Evolutionary conservation across 2,888 invertebrate species (phyloP), one percentile per base, ranked within the genome.

Genomic region (Drosophila robusta): DNA sequence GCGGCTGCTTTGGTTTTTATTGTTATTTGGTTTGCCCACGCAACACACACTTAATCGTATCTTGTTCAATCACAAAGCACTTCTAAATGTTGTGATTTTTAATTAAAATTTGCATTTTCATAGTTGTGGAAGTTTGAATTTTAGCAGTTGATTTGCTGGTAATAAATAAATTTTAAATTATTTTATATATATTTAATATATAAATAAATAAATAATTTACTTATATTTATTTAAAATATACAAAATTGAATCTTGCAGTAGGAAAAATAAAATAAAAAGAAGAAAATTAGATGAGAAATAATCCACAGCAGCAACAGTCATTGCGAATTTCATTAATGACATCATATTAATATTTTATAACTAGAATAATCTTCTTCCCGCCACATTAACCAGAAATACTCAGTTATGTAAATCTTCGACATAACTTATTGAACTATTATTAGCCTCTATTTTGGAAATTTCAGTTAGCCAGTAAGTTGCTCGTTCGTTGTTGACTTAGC

Each of bases 31-130:
- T 57, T 44, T 58, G 61, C 44, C 38, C 57, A 74, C 55, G 57
- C 45, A 55, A 41, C 38, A 47, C 34, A 52, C 46, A 52, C 29
- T 51, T 58, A 29, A 34, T 18, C 39, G 32, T 34, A 42, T 68
- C 44, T 61, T 55, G 46, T 50, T 55, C 56, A 51, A 44, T 45
- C 60, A 44, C 29, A 38, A 36, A 29, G 18, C 44, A 44, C 39
- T n/a, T 16, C 12, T 42, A 62, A 55, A 55, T 58, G 11, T 58
- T 55, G 56, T 51, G 36, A 54, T 52, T 69, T 67, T 72, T 72
- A 63, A 75, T 75, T 69, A 66, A 74, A 62, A 45, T 49, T 52
- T 46, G 8, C 24, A 38, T 58, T 52, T 41, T 14, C 7, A 1
- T 8, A 7, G 14, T 14, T 14, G 38, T 2, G 1, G 18, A 29